Conservation (phyloP, 2,113 vertebrate genomes). For the Phasianus colchicus region DNA sequence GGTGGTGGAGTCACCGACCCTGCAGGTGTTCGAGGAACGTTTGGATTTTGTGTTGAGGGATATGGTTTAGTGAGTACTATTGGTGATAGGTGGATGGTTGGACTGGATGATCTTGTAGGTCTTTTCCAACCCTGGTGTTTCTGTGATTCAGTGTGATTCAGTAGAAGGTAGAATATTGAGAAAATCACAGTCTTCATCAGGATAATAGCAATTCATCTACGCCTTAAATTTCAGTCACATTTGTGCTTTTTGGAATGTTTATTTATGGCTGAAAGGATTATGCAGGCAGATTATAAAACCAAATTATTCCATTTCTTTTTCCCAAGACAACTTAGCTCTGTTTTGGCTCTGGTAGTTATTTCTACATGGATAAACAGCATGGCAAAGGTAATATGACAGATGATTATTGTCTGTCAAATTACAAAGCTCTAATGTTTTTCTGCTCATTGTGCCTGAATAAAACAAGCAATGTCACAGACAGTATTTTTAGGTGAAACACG, state of each 20-base stretch:
- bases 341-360: background rate
- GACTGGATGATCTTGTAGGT: no score
- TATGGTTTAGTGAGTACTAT: no score
- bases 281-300: background rate
- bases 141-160: no score
- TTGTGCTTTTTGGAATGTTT: background rate
- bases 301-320: background rate
- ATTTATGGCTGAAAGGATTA: background rate
- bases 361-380: background rate
- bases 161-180: background rate
- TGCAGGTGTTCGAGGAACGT: no score
- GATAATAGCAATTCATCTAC: background rate
- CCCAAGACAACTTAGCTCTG: background rate
- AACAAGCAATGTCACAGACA: accelerated
- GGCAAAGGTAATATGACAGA: background rate
- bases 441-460: background rate
- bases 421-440: background rate
- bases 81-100: no score
- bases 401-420: background rate
- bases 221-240: background rate
- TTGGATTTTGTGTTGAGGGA: no score
- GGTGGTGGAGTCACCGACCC: no score
- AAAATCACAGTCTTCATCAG: background rate
- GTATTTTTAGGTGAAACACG: background rate
- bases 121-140: no score